These are phyloP conservation scores for Osedax fenrisi DNA, from an alignment of 2,888 invertebrate genomes.

Conservation along the genomic window DNA sequence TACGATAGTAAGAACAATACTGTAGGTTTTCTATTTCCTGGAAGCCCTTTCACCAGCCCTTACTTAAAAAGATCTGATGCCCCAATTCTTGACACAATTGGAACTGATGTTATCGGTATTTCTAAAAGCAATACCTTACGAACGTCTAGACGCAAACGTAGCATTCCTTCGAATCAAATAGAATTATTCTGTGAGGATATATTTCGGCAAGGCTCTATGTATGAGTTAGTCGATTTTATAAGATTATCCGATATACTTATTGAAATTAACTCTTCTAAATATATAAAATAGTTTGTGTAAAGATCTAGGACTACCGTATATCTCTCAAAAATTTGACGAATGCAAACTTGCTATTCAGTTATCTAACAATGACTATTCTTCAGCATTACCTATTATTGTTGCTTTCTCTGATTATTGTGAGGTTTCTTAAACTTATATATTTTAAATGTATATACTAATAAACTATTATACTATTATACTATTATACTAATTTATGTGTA, in stretches of 20 bases:
- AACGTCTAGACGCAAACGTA: too few species aligned
- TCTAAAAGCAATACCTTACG: too few species aligned
- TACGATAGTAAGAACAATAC: too few species aligned
- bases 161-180: too few species aligned
- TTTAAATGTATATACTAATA: too few species aligned
- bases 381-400: slow-evolving; percentile 32
- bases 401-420: slow-evolving; percentile 38
- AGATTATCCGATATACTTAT: too few species aligned
- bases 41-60: slow-evolving; percentile 5
- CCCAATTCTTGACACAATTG: slow-evolving; percentile 5
- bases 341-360: not conserved
- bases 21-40: too few species aligned
- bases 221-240: slow-evolving; percentile 13
- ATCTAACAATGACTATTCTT: slow-evolving; percentile 10
- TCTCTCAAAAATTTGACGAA: not conserved
- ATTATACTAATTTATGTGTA: too few species aligned
- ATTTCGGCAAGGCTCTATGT: not conserved
- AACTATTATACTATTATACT: too few species aligned
- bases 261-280: too few species aligned
- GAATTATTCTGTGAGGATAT: slow-evolving; percentile 21
- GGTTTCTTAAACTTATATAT: too few species aligned
- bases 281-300: slow-evolving; percentile 18
- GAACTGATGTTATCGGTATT: too few species aligned
- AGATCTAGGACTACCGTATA: not conserved
- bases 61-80: slow-evolving; percentile 5